A percentile compares a stretch with the other conserved stretches of the same genome.
These are phyloP conservation scores for Habroteleia sp. DNA, from an alignment of 2,888 invertebrate species.

Conservation along the genomic window DNA sequence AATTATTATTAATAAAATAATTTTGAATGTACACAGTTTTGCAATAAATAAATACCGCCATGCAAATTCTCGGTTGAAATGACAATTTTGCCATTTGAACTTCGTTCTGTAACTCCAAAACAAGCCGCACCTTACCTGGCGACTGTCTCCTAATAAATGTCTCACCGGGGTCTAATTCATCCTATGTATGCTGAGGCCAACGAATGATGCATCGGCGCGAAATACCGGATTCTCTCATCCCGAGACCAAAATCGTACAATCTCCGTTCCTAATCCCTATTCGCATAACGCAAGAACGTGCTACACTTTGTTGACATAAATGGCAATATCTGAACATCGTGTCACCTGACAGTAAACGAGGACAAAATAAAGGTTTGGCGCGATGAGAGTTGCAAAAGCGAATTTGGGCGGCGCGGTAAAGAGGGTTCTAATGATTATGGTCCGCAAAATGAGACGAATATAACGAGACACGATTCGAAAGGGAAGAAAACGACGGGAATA, in stretches of 20 bases:
- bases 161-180: conserved; percentile 54
- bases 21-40: no score
- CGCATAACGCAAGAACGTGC: conserved; percentile 5
- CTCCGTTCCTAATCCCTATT: conserved; percentile 1
- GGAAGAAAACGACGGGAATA: conserved; percentile 58
- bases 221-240: conserved; percentile 8
- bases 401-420: conserved; percentile 47
- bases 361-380: conserved; percentile 12
- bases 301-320: conserved; percentile 47
- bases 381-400: not conserved
- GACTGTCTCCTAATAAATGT: conserved; percentile 37
- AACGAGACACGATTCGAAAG: conserved; percentile 64
- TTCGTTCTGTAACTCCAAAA: conserved; percentile 13
- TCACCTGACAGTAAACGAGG: conserved; percentile 32
- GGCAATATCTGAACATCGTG: conserved; percentile 25
- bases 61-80: not conserved
- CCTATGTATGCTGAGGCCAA: conserved; percentile 3
- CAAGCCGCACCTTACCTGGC: conserved; percentile 9
- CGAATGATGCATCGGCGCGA: conserved; percentile 39
- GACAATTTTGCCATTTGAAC: conserved; percentile 6
- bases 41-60: not conserved
- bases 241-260: conserved; percentile 9
- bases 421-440: conserved; percentile 58
- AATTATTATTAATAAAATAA: no score
- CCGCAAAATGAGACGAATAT: conserved; percentile 49